Conservation (phyloP, 1,140 invertebrate species). For the Mesaphorura yosii region DNA sequence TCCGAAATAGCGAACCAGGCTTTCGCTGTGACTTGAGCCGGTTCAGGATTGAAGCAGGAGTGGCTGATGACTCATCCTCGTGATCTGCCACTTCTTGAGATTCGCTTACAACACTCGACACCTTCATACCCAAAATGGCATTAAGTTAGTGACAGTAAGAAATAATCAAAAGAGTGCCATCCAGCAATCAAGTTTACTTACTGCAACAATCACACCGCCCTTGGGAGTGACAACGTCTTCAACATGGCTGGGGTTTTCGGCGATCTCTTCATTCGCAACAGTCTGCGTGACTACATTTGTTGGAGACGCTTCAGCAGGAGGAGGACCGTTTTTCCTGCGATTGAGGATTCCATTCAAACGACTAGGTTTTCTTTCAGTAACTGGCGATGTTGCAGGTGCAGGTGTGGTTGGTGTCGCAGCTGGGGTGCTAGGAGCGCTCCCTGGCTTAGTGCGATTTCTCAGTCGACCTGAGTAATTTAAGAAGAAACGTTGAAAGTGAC, state of each 20-base stretch:
- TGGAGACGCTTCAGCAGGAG: slow-evolving; percentile 8
- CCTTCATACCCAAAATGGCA: slow-evolving; percentile 10
- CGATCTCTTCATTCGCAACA: no score
- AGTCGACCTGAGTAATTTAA: slow-evolving; percentile 26
- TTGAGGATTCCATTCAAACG: slow-evolving; percentile 26
- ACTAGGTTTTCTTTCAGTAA: slow-evolving; percentile 20
- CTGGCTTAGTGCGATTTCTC: slow-evolving; percentile 20
- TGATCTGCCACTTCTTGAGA: slow-evolving; percentile 21
- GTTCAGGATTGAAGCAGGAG: slow-evolving; percentile 26
- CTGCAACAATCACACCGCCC: background rate
- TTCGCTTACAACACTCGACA: slow-evolving; percentile 28
- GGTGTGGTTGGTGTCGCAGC: slow-evolving; percentile 2
- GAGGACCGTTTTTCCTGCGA: slow-evolving; percentile 16
- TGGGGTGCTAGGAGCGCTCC: slow-evolving; percentile 9
- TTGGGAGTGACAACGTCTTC: no score
- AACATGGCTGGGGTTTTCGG: no score
- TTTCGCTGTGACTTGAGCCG: slow-evolving; percentile 28
- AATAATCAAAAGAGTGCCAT: background rate
- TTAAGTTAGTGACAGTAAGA: background rate
- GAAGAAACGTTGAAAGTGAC: no score
- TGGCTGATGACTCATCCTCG: slow-evolving; percentile 12
- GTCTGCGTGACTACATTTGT: slow-evolving; percentile 7
- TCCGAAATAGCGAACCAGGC: slow-evolving; percentile 25
- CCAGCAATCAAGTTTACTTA: background rate
- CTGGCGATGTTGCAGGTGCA: background rate